These are phyloP conservation scores for Riparia riparia DNA, from an alignment of 2,113 vertebrate species.

Conservation along the genomic window DNA sequence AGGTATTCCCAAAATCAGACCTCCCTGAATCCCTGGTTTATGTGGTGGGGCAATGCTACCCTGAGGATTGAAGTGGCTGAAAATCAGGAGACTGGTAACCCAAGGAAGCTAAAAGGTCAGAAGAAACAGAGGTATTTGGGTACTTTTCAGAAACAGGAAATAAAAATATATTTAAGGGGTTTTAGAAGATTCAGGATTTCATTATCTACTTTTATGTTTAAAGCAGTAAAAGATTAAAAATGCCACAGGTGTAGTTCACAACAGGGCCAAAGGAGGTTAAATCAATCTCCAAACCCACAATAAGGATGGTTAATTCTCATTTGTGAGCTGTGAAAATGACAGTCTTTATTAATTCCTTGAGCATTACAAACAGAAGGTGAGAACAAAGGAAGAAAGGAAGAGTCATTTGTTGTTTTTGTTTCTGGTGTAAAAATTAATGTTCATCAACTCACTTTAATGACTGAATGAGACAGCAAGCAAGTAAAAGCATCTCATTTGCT, in stretches of 20 bases:
- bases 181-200: not conserved
- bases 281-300: conserved; percentile 57
- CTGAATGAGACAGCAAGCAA: not conserved
- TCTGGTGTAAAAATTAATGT: conserved; percentile 47
- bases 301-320: conserved; percentile 56
- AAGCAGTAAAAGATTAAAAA: conserved; percentile 52
- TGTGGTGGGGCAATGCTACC: not conserved
- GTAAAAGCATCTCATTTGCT: conserved; percentile 40
- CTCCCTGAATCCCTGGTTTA: not conserved
- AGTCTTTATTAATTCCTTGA: conserved; percentile 63
- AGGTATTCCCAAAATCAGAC: not conserved
- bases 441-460: conserved; percentile 57
- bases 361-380: conserved; percentile 61
- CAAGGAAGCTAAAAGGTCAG: not conserved
- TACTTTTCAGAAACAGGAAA: not conserved
- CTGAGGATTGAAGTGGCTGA: not conserved
- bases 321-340: conserved; percentile 52
- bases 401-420: conserved; percentile 21
- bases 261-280: conserved; percentile 31
- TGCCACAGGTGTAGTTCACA: not conserved
- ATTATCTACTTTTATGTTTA: not conserved
- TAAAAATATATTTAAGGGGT: not conserved
- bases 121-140: not conserved
- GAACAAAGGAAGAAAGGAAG: conserved; percentile 44
- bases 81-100: not conserved